Conservation (phyloP, 2,113 vertebrate species). For the Amphiprion ocellaris region DNA sequence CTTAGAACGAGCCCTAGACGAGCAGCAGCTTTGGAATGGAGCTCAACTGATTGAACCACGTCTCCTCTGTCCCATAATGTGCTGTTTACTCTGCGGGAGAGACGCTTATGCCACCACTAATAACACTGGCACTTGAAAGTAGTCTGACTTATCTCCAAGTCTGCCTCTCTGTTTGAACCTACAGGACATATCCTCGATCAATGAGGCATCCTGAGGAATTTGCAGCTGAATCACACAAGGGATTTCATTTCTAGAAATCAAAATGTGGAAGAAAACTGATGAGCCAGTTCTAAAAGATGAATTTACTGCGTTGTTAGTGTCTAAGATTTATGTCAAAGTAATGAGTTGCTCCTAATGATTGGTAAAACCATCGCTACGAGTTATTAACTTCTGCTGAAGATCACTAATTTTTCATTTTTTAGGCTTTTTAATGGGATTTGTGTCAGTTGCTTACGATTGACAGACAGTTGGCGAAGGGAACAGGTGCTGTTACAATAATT, state of each 20-base stretch:
- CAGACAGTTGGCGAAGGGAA: neutral
- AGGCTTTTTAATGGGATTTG: neutral
- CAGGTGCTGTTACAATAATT: neutral
- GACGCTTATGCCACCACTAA: too few species aligned
- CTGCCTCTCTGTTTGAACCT: neutral
- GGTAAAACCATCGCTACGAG: neutral
- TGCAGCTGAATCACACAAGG: too few species aligned
- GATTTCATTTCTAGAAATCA: neutral
- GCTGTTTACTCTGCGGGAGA: neutral
- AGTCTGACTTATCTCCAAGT: neutral
- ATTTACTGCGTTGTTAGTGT: neutral
- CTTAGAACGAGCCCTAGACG: neutral
- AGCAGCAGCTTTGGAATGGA: slow-evolving; percentile 11
- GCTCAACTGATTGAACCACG: neutral
- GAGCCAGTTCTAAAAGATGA: neutral
- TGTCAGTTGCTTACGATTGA: neutral
- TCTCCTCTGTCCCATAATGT: neutral
- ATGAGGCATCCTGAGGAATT: neutral
- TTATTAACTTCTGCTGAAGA: neutral
- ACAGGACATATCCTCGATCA: neutral
- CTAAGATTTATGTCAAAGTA: neutral
- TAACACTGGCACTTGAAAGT: neutral
- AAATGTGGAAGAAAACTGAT: too few species aligned
- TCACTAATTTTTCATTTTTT: neutral
- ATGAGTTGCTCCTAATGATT: neutral